These are phyloP conservation scores for Kryptopterus vitreolus DNA, from an alignment of 2,797 vertebrate species.

Conservation along the genomic window DNA sequence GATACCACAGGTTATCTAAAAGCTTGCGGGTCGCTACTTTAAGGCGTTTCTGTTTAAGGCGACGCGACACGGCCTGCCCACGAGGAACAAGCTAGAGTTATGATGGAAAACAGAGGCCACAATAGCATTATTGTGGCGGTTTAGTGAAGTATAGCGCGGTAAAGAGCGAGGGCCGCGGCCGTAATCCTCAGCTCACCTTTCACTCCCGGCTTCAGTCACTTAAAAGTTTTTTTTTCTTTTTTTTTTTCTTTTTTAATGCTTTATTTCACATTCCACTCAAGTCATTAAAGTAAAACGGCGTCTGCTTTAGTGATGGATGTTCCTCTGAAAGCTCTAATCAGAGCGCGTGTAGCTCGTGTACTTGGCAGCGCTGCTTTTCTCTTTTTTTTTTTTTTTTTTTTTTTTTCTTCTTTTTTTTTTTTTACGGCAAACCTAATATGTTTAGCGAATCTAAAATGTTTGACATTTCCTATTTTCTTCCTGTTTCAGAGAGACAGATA, in stretches of 20 bases:
- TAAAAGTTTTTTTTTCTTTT: neutral
- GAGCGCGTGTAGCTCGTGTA: neutral
- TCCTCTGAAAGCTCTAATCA: neutral
- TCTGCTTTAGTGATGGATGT: neutral
- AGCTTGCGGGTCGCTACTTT: neutral
- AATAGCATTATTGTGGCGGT: conserved; percentile 47
- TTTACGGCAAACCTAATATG: neutral
- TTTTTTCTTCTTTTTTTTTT: too few relatives aligned
- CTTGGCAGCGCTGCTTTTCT: neutral
- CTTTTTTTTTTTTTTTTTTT: too few relatives aligned
- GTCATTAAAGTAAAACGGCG: neutral
- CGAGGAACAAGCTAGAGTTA: neutral
- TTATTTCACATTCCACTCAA: conserved; percentile 22
- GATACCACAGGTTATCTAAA: neutral
- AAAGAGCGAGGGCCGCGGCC: conserved; percentile 33
- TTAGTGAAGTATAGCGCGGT: conserved; percentile 51
- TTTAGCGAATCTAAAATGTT: neutral
- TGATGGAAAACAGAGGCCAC: conserved; percentile 31
- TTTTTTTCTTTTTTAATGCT: neutral
- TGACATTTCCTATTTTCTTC: neutral
- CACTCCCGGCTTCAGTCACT: conserved; percentile 35
- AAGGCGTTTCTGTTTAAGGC: neutral
- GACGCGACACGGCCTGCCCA: neutral
- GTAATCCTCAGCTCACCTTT: conserved; percentile 53
- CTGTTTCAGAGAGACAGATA: neutral